Evolutionary conservation across 2,797 vertebrate species (phyloP), one percentile per base, ranked within the genome.

Genomic region (Petrocephalus schoutedeni): DNA sequence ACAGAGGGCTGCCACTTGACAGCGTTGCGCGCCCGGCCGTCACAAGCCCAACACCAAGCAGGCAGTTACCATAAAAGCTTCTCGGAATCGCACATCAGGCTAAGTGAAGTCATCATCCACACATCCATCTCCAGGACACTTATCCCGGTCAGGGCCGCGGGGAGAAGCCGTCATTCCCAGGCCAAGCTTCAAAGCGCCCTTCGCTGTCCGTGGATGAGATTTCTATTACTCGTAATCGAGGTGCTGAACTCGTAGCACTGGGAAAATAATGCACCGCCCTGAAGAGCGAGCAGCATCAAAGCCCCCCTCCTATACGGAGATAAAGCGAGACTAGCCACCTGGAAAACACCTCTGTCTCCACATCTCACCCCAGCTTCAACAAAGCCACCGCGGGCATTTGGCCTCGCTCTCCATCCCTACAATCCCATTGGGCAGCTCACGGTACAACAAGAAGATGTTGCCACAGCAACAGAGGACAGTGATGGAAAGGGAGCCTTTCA

Each of bases 401-500:
- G 53, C 0, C 64, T 91, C 92, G 91, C n/a, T 51, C 58, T 91
- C 86, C 93, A 92, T 94, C 19, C 93, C 94, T 93, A 95, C 93
- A 95, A 93, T 93, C 94, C 92, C 91, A 94, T 93, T 93, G 92
- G 89, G 89, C 89, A 93, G 92, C 91, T 93, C 93, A 93, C 90
- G 91, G 92, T 94, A 95, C 90, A 56, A 58, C 93, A 91, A 93
- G 91, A 89, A 90, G 0, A 90, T 85, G 94, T 96, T 95, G 92
- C 94, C 94, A 95, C 94, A 92, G 93, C 93, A 95, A 95, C 94
- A 88, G 82, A 87, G 88, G 89, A 87, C 4, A 85, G 45, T 54
- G 87, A 86, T 89, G 88, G 89, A 90, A 32, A 6, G 3, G 0
- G 4, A 67, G 28, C n/a, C 53, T 89, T 89, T 90, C 86, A 85